Conservation (phyloP, 2,888 invertebrate genomes). For the Heterodera filipjevi region DNA sequence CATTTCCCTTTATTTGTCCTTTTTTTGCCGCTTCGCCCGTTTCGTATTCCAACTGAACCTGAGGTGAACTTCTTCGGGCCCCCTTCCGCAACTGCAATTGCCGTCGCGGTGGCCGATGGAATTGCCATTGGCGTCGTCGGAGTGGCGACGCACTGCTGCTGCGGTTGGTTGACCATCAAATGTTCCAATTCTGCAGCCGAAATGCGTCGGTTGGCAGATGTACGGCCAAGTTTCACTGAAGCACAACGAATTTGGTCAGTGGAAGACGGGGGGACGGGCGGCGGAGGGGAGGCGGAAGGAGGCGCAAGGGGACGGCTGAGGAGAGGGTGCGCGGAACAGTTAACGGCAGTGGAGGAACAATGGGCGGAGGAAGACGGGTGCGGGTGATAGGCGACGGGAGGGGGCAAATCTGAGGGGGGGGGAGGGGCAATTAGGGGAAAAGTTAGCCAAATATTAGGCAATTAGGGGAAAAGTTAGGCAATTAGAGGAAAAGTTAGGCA, state of each 20-base stretch:
- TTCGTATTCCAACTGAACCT: slow-evolving; percentile 32
- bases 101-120: background rate
- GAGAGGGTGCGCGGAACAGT: slow-evolving; percentile 14
- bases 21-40: too few relatives aligned
- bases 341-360: slow-evolving; percentile 25
- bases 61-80: slow-evolving; percentile 79
- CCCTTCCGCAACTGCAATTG: slow-evolving; percentile 4
- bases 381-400: background rate
- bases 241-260: slow-evolving; percentile 47
- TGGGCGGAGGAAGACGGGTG: background rate
- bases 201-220: slow-evolving; percentile 78
- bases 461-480: too few relatives aligned
- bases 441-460: too few relatives aligned
- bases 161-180: slow-evolving; percentile 75
- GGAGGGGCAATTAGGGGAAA: background rate
- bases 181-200: slow-evolving; percentile 89
- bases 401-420: slow-evolving; percentile 18
- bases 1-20: background rate
- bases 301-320: background rate
- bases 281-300: slow-evolving; percentile 17
- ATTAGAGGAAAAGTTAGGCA: background rate
- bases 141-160: background rate
- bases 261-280: background rate
- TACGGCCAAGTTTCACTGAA: slow-evolving; percentile 49
- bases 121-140: background rate